Conservation (phyloP, 2,113 vertebrate species). For the Odocoileus virginianus region DNA sequence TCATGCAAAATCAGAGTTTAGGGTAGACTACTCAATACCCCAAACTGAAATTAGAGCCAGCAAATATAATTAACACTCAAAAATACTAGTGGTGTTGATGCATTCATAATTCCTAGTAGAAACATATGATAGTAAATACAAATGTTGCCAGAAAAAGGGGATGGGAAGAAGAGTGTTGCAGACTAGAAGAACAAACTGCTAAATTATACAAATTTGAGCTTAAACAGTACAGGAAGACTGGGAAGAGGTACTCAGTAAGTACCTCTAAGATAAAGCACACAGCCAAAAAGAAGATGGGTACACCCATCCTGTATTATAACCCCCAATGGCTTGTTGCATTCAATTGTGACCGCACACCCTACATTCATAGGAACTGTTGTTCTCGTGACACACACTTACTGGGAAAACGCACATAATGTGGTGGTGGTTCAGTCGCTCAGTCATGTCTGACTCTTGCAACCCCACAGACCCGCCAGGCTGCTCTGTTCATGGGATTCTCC, state of each 20-base stretch:
- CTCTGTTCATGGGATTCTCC: background rate
- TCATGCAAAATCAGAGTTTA: background rate
- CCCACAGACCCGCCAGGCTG: background rate
- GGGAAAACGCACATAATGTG: background rate
- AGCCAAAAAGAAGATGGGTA: background rate
- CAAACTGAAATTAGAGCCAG: background rate
- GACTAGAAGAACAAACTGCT: background rate
- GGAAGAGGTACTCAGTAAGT: background rate
- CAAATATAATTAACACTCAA: background rate
- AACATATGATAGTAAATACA: background rate
- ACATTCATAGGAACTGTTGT: background rate
- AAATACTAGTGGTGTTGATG: background rate
- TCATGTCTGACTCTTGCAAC: background rate
- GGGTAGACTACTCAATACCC: background rate
- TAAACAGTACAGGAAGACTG: background rate
- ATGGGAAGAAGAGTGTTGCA: background rate
- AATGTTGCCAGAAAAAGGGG: background rate
- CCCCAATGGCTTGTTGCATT: background rate
- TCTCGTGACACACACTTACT: background rate
- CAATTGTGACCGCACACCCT: background rate
- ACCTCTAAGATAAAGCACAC: background rate
- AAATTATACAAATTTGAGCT: background rate
- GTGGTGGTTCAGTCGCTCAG: background rate
- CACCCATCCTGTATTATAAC: background rate
- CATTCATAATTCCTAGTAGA: background rate